phyloP scores from a whole-genome alignment of 2,113 vertebrate species.

The Calidris pugnax region DNA sequence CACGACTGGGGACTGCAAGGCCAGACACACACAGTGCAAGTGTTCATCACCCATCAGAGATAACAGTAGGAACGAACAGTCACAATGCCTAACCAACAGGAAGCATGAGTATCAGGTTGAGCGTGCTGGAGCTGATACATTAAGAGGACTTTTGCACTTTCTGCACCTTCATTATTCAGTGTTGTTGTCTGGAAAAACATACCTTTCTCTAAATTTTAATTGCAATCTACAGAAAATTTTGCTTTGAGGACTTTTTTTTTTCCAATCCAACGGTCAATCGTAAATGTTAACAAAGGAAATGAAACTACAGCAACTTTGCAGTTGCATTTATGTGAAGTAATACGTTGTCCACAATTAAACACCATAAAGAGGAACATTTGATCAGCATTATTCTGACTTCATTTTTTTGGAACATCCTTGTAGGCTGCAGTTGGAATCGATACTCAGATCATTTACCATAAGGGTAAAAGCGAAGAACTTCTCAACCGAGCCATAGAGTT shows the following conservation, averaged over 20 bases:
- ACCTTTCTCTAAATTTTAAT: not conserved
- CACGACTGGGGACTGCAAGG: not conserved
- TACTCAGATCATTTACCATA: conserved; percentile 81
- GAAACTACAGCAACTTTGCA: not conserved
- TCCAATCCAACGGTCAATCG: not conserved
- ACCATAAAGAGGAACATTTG: not conserved
- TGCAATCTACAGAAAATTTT: not conserved
- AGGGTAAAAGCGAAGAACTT: conserved; percentile 80
- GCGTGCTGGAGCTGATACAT: not conserved
- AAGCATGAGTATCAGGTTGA: not conserved
- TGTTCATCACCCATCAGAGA: not conserved
- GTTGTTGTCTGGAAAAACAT: not conserved
- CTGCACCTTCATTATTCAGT: not conserved
- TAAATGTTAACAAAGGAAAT: not conserved
- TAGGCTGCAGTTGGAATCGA: conserved; percentile 85
- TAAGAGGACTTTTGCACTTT: not conserved
- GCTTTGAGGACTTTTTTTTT: not conserved
- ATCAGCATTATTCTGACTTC: not conserved
- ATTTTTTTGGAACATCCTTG: conserved; percentile 28
- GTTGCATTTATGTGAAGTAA: not conserved
- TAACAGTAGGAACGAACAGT: not conserved
- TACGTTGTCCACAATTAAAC: not conserved
- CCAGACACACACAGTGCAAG: not conserved
- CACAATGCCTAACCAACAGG: not conserved
- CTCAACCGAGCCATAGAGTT: conserved; percentile 81